A percentile compares a stretch with the other conserved stretches of the same genome.
Evolutionary conservation across 2,113 vertebrate genomes (phyloP).

Genomic region (Toxotes chatareus): DNA sequence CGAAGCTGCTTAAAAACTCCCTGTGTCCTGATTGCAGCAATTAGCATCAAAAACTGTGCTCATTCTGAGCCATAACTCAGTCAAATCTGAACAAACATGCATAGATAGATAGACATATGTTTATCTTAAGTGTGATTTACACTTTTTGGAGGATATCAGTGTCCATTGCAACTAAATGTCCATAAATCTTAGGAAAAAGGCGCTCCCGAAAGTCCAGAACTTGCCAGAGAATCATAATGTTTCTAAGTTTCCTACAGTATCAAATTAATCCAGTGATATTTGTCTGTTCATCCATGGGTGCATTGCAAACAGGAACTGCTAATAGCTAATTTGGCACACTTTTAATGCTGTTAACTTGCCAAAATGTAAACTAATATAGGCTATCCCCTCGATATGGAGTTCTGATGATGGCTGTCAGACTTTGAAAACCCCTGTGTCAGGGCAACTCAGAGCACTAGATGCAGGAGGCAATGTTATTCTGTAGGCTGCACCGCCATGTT

Average conservation of each 20-base stretch:
- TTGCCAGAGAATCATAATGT: neutral
- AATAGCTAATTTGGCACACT: neutral
- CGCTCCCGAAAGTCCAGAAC: neutral
- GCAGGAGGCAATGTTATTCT: neutral
- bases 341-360: neutral
- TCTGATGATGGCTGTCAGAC: neutral
- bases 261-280: neutral
- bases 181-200: neutral
- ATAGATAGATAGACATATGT: too few species aligned
- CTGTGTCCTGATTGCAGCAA: neutral
- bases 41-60: neutral
- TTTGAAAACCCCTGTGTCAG: neutral
- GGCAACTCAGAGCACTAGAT: neutral
- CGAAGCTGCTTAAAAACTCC: neutral
- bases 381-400: neutral
- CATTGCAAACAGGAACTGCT: neutral
- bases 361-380: neutral
- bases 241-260: neutral
- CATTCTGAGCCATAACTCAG: neutral
- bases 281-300: too few species aligned
- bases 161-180: neutral
- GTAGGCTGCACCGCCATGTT: too few species aligned
- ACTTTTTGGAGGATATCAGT: neutral
- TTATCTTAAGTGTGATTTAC: neutral
- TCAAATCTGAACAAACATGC: too few species aligned